Percentiles rank a stretch among this genome's conserved stretches.
Evolutionary conservation across 64 coral and sea anemone genomes (phyloP).

Genomic region (Montipora cactus): DNA sequence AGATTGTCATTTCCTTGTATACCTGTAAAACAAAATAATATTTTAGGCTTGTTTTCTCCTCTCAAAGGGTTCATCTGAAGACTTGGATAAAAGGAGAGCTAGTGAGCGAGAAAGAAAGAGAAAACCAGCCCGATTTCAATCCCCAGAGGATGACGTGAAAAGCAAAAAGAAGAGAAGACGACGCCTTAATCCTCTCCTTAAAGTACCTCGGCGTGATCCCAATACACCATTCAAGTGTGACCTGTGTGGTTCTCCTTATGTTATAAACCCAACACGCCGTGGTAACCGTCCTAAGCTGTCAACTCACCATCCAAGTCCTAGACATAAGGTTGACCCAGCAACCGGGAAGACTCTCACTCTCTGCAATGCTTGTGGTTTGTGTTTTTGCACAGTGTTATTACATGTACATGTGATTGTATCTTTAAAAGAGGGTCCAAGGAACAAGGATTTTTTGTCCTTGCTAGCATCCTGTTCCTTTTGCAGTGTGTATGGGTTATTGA

Average conservation of each 20-base stretch:
- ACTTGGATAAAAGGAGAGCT: slow-evolving; percentile 50
- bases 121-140: slow-evolving; percentile 78
- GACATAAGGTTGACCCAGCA: slow-evolving; percentile 89
- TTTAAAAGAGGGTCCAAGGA: too few relatives aligned
- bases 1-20: neutral
- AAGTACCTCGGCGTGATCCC: slow-evolving; percentile 39
- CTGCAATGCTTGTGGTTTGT: slow-evolving; percentile 98
- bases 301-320: slow-evolving; percentile 87
- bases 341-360: slow-evolving; percentile 92
- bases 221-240: slow-evolving; percentile 96
- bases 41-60: neutral
- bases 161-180: slow-evolving; percentile 79
- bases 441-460: too few relatives aligned
- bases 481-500: too few relatives aligned
- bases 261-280: slow-evolving; percentile 92
- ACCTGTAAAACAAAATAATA: too few relatives aligned
- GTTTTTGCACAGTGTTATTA: too few relatives aligned
- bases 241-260: slow-evolving; percentile 95
- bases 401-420: too few relatives aligned
- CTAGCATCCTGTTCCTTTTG: too few relatives aligned
- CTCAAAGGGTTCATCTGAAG: slow-evolving; percentile 22
- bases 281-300: slow-evolving; percentile 90
- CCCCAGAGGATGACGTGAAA: slow-evolving; percentile 65
- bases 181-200: slow-evolving; percentile 51
- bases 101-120: slow-evolving; percentile 86